Percentiles rank a stretch among this genome's conserved stretches.
Conservation (phyloP, 2,797 vertebrate genomes). For the Propithecus deckenii region DNA sequence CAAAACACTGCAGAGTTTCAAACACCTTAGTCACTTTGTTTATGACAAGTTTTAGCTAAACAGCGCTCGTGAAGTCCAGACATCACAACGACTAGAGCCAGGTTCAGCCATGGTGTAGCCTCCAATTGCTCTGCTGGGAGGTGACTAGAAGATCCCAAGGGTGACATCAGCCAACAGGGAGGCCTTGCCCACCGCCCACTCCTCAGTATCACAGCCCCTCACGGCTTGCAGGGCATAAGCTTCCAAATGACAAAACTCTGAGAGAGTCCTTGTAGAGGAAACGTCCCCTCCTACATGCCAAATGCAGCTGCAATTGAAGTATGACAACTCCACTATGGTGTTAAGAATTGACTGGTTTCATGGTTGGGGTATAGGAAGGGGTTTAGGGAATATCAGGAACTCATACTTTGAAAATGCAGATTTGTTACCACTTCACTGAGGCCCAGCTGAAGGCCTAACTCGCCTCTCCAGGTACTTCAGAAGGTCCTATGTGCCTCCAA, state of each 20-base stretch:
- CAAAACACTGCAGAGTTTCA: slow-evolving; percentile 25
- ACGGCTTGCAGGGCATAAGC: neutral
- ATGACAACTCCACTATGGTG: neutral
- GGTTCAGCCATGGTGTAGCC: neutral
- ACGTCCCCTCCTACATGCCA: too few relatives aligned
- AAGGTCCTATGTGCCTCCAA: neutral
- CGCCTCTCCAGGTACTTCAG: neutral
- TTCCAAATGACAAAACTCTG: neutral
- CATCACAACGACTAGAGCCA: neutral
- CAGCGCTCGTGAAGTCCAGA: slow-evolving; percentile 16
- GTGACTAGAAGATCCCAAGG: neutral
- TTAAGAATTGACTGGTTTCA: neutral
- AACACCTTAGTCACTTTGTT: slow-evolving; percentile 16
- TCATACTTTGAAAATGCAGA: neutral
- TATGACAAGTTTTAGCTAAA: slow-evolving; percentile 65
- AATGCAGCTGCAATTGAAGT: neutral
- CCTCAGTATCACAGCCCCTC: neutral
- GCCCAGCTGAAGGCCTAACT: neutral
- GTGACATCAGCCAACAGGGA: neutral
- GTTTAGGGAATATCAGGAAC: neutral
- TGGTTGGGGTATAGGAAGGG: neutral
- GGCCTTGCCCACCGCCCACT: neutral
- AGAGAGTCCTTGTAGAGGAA: neutral
- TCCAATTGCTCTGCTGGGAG: neutral
- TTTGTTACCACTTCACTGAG: neutral